A percentile compares a stretch with the other conserved stretches of the same genome.
Conservation (phyloP, 2,113 vertebrate genomes). For the Oxyura jamaicensis region DNA sequence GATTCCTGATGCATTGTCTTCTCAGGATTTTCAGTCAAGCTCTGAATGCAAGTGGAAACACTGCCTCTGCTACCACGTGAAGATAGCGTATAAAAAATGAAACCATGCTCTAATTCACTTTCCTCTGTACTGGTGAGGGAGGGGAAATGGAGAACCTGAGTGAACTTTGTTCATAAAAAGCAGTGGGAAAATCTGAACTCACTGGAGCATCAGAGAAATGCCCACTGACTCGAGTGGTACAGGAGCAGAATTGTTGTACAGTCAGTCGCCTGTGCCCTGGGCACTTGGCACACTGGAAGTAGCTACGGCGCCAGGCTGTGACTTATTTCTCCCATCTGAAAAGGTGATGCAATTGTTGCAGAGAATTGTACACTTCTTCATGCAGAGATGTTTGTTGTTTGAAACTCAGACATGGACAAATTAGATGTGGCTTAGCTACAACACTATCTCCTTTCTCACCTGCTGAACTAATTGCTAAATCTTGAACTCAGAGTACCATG, state of each 20-base stretch:
- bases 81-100: background rate
- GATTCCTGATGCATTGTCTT: background rate
- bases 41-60: background rate
- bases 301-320: background rate
- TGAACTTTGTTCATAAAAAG: background rate
- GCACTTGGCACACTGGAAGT: background rate
- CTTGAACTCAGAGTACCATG: background rate
- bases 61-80: background rate
- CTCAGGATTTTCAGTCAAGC: background rate
- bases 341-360: conserved; percentile 75
- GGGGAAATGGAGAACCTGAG: background rate
- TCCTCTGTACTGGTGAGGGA: accelerated
- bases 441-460: background rate
- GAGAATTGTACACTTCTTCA: conserved; percentile 51
- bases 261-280: no score
- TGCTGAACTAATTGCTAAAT: conserved; percentile 57
- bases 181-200: background rate
- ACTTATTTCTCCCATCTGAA: conserved; percentile 50
- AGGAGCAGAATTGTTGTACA: background rate
- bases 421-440: conserved; percentile 53
- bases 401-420: conserved; percentile 63
- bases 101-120: background rate
- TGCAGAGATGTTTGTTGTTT: conserved; percentile 35
- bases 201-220: background rate
- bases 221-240: background rate